Percentiles rank a stretch among this genome's conserved stretches.
These are phyloP conservation scores for Oophaga sylvatica DNA, from an alignment of 2,797 vertebrate species.

Conservation along the genomic window DNA sequence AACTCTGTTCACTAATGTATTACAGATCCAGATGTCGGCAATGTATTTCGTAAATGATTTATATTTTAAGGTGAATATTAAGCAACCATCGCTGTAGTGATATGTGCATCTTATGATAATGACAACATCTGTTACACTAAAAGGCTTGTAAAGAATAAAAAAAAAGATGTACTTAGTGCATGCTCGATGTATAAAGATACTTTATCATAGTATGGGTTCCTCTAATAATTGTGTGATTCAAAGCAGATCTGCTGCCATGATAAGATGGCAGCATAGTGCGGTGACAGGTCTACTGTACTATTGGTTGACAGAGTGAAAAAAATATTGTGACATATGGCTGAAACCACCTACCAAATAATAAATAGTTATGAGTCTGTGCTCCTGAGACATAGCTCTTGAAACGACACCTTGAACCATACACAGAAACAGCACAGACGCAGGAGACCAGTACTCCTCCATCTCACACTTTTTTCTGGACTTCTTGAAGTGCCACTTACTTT, in stretches of 20 bases:
- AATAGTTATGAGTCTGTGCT: too few relatives aligned
- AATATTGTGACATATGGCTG: neutral
- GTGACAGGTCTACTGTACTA: too few relatives aligned
- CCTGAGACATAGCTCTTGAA: too few relatives aligned
- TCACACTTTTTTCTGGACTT: too few relatives aligned
- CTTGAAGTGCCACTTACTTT: too few relatives aligned
- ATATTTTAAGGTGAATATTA: slow-evolving; percentile 6
- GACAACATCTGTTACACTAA: neutral
- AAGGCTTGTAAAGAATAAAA: neutral
- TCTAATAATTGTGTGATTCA: too few relatives aligned
- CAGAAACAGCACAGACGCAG: too few relatives aligned
- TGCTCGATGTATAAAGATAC: neutral
- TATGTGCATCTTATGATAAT: neutral
- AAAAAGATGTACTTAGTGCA: neutral
- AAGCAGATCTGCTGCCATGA: too few relatives aligned
- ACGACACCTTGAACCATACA: too few relatives aligned
- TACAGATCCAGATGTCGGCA: slow-evolving; percentile 15
- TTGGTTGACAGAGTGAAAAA: too few relatives aligned
- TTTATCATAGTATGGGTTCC: neutral
- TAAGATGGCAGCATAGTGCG: too few relatives aligned
- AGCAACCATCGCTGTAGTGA: neutral
- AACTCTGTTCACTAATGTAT: slow-evolving; percentile 12
- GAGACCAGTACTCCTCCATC: too few relatives aligned
- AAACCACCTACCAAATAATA: neutral
- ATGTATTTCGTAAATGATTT: slow-evolving; percentile 2